Percentiles rank a stretch among this genome's conserved stretches.
Conservation (phyloP, 2,888 invertebrate species). For the Yponomeuta cagnagella region DNA sequence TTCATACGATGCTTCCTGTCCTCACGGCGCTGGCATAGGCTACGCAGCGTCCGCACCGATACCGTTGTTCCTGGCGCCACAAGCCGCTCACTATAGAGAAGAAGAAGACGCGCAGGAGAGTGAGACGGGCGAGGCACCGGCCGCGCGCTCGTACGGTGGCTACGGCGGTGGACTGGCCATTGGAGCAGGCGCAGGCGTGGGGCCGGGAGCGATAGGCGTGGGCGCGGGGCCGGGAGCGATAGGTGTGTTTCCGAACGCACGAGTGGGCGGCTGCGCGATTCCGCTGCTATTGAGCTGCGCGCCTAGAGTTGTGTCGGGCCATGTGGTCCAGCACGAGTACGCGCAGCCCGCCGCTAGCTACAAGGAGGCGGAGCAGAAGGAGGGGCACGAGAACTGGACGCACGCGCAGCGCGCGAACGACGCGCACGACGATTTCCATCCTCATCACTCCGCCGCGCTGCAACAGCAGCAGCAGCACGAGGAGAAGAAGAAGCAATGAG, state of each 20-base stretch:
- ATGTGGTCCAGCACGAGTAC: slow-evolving; percentile 33
- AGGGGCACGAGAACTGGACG: slow-evolving; percentile 13
- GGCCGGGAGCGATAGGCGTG: slow-evolving; percentile 36
- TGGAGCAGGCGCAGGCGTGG: background rate
- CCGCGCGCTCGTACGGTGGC: slow-evolving; percentile 16
- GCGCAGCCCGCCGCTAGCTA: slow-evolving; percentile 21
- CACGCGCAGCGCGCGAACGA: background rate
- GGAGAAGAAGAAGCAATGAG: slow-evolving; percentile 1
- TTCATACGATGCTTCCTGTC: slow-evolving; percentile 16
- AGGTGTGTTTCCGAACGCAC: slow-evolving; percentile 54
- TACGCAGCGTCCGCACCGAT: slow-evolving; percentile 21
- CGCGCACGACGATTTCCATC: background rate
- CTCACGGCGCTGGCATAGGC: slow-evolving; percentile 5
- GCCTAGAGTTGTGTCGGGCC: slow-evolving; percentile 51
- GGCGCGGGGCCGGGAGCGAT: slow-evolving; percentile 25
- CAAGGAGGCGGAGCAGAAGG: slow-evolving; percentile 20
- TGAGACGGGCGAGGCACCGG: slow-evolving; percentile 15
- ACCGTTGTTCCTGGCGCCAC: slow-evolving; percentile 23
- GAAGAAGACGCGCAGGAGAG: slow-evolving; percentile 17
- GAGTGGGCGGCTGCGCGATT: slow-evolving; percentile 47
- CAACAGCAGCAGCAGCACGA: background rate
- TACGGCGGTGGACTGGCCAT: background rate
- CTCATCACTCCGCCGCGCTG: background rate
- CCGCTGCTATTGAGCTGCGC: slow-evolving; percentile 61
- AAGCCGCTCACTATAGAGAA: slow-evolving; percentile 23